Evolutionary conservation across 2,888 invertebrate species (phyloP).

Genomic region (Galerucella pusilla): DNA sequence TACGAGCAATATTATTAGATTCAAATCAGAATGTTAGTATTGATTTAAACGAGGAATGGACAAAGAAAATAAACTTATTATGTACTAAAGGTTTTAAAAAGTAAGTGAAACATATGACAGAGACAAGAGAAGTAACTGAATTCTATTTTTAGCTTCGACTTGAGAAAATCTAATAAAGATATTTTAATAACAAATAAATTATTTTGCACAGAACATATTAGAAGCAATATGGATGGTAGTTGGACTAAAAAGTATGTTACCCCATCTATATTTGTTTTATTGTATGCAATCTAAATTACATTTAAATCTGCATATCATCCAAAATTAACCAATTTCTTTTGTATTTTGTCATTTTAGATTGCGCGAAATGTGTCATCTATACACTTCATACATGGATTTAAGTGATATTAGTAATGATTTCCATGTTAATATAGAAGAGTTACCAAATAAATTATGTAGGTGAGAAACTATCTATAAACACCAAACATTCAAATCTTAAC

Average conservation of each 20-base stretch:
- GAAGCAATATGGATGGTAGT: slow-evolving; percentile 50
- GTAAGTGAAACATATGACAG: slow-evolving; percentile 37
- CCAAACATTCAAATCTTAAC: not conserved
- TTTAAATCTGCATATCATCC: too few species aligned
- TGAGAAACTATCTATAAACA: slow-evolving; percentile 23
- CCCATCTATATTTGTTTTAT: too few species aligned
- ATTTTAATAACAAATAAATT: slow-evolving; percentile 50
- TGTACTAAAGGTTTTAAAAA: slow-evolving; percentile 53
- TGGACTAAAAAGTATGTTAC: slow-evolving; percentile 54
- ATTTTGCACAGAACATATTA: slow-evolving; percentile 50
- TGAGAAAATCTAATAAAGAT: slow-evolving; percentile 48
- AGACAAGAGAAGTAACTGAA: not conserved
- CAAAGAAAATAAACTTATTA: slow-evolving; percentile 43
- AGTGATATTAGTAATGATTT: slow-evolving; percentile 46
- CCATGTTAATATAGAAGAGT: slow-evolving; percentile 44
- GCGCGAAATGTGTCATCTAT: slow-evolving; percentile 50
- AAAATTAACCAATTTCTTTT: not conserved
- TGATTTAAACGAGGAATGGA: slow-evolving; percentile 40
- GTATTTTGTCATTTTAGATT: slow-evolving; percentile 47
- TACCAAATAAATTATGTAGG: slow-evolving; percentile 53
- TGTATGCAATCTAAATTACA: too few species aligned
- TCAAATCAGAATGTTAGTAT: slow-evolving; percentile 34
- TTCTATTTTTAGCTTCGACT: slow-evolving; percentile 50
- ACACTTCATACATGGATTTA: slow-evolving; percentile 49
- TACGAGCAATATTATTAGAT: slow-evolving; percentile 38